Evolutionary conservation across 1,140 invertebrate genomes (phyloP).

Genomic region (Nylanderia fulva): DNA sequence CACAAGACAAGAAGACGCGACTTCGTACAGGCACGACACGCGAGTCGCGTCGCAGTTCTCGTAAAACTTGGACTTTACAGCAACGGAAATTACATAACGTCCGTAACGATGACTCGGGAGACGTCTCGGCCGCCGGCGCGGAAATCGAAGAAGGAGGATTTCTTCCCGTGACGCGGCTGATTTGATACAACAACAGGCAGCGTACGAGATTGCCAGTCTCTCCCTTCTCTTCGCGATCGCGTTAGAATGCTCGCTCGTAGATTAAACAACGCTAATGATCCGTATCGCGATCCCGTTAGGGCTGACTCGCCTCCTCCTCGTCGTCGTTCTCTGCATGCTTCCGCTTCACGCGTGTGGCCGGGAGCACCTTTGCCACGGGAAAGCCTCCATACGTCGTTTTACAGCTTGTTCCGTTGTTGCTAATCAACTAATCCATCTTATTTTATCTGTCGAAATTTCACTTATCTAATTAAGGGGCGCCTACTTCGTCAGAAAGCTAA

Average conservation of each 20-base stretch:
- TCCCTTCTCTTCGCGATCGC: conserved; percentile 32
- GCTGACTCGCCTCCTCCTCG: conserved; percentile 63
- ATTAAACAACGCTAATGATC: conserved; percentile 80
- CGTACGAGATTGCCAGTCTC: neutral
- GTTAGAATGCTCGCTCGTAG: conserved; percentile 70
- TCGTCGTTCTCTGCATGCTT: conserved; percentile 69
- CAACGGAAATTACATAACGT: conserved; percentile 53
- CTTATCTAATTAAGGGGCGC: conserved; percentile 33
- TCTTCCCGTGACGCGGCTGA: conserved; percentile 38
- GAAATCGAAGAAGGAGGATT: conserved; percentile 65
- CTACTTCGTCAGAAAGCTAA: too few species aligned
- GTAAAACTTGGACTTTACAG: neutral
- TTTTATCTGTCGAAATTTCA: conserved; percentile 3
- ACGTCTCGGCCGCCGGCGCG: conserved; percentile 7
- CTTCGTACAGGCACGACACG: neutral
- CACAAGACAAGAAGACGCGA: neutral
- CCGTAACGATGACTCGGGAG: conserved; percentile 50
- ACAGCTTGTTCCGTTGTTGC: conserved; percentile 25
- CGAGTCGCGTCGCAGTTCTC: neutral
- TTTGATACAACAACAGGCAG: conserved; percentile 41
- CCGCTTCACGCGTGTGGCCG: conserved; percentile 65
- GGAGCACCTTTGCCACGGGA: neutral
- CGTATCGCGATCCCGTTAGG: conserved; percentile 82
- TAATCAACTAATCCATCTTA: neutral
- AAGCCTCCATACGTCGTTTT: conserved; percentile 13